Base-by-base conservation (phyloP, 30 jellyfish, hydroid and myxozoan genomes). In the Hydractinia symbiolongicarpus region DNA sequence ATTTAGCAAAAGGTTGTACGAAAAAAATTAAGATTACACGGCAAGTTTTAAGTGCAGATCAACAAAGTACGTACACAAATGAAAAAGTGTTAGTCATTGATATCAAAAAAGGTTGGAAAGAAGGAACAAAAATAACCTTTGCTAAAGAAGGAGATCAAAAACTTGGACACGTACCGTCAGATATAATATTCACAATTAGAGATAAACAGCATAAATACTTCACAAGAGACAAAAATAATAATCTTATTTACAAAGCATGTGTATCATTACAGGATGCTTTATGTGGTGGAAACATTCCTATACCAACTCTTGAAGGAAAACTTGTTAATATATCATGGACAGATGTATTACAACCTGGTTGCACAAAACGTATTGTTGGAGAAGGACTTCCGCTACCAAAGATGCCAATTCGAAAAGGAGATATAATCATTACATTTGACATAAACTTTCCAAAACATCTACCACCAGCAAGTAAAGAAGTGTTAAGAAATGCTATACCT, bases 101-200 rank as follows among this genome's bases (percentile, higher is more conserved):
- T 30, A 83, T 90, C 11, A 90, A 84, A 79, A 90, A 90, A 85
- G 97, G 97, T 5, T 90, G 97, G 97, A 90, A 90, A 60, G 96
- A 81, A 62, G 97, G 97, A 53, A 90, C 97, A 40, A 90, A 86
- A 81, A 85, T 90, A 55, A 90, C 95, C 4, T 90, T 90, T 76
- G 82, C 87, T 2, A 82, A 82, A 15, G 95, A 83, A 82, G 97
- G 97, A 4, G 97, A 90, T 76, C 89, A 90, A 62, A 50, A 53
- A 9, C 94, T 90, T 4, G 97, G 97, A 6, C 64, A 81, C 49
- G 71, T 90, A 3, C 89, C 97, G 53, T 93, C 97, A 6, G 97
- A 90, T 73, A 69, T 90, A 4, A 94, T 85, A 1, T 85, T 90
- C 49, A 81, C 61, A 8, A 81, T 90, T 13, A 81, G 79, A 50